A percentile compares a stretch with the other conserved stretches of the same genome.
phyloP scores from a whole-genome alignment of 2,888 invertebrate species.

The Neria commutata region DNA sequence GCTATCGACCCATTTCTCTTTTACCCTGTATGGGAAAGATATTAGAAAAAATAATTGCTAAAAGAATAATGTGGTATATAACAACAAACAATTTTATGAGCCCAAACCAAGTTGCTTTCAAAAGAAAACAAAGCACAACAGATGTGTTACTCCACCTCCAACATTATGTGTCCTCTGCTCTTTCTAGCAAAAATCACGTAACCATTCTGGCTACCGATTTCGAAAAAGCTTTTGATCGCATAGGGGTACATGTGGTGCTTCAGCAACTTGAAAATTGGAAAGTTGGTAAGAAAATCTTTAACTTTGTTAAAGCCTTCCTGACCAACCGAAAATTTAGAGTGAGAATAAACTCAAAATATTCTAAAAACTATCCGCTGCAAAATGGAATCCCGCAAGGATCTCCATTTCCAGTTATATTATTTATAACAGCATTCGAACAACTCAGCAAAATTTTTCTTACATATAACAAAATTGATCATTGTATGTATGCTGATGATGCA shows the following conservation, averaged over 20 bases:
- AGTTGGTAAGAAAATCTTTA: constrained; percentile 10
- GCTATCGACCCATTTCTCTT: constrained; percentile 7
- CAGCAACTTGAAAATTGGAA: constrained; percentile 12
- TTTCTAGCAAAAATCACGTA: constrained; percentile 23
- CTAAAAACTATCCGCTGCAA: not conserved
- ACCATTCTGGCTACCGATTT: constrained; percentile 20
- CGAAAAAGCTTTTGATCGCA: constrained; percentile 21
- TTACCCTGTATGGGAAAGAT: constrained; percentile 11
- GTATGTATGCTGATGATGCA: constrained; percentile 19
- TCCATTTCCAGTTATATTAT: constrained; percentile 11
- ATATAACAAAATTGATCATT: constrained; percentile 13
- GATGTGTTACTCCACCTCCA: constrained; percentile 10
- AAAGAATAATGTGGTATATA: constrained; percentile 8
- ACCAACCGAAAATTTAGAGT: constrained; percentile 4
- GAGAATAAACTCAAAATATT: not conserved
- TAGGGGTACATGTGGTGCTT: constrained; percentile 15
- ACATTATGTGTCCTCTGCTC: constrained; percentile 9
- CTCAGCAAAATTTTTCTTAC: constrained; percentile 11
- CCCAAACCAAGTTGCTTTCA: constrained; percentile 16
- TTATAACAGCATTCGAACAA: constrained; percentile 10
- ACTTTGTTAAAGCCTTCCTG: constrained; percentile 4
- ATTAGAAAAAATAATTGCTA: constrained; percentile 13
- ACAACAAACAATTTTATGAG: constrained; percentile 5
- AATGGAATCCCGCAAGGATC: constrained; percentile 8
- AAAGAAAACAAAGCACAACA: constrained; percentile 9